Base-by-base conservation (phyloP, 2,113 vertebrate species). In the Poecilia latipinna region DNA sequence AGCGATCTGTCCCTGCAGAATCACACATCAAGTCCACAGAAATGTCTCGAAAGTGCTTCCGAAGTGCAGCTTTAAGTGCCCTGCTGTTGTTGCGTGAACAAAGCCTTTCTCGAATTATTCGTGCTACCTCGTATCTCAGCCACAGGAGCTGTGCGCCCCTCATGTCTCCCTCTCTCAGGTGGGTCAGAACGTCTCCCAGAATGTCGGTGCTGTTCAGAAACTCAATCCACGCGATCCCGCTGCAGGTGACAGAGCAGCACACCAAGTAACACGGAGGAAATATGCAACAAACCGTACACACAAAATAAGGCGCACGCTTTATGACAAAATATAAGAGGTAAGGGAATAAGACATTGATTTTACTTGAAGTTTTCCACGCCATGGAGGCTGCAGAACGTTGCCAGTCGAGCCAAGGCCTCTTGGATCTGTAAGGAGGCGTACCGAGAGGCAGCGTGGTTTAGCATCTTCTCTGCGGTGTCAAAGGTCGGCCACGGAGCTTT, bases 401-500 rank as follows among this genome's bases (percentile, higher is more conserved):
- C 96, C n/a, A 99, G 94, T 65, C 94, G 96, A 74, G 95, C 94
- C 82, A 97, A 94, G 35, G 96, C 96, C 88, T 91, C 95, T 65
- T 98, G 87, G 31, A 99, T 94, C 92, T 97, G 91, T 66, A 86
- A 67, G 44, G 82, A 94, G 0, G 93, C 86, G 78, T 91, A 95
- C 39, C 83, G 88, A 0, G 79, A 73, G 12, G 87, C 96, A 12
- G 95, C 95, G 0, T 97, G 96, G 85, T 89, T 96, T 17, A 99
- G 60, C 96, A 99, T 98, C 87, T 98, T 96, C 74, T 97, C 95
- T 2, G 96, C 94, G 0, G 95, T 96, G 87, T 97, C 95, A 54
- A 97, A 97, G 1, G 96, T 96, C 0, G 97, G 95, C 98, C 98
- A 99, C 0, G 96, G 96, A 51, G 96, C 95, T 62, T 93, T 96